Evolutionary conservation across 2,797 vertebrate genomes (phyloP), one percentile per base, ranked within the genome.

Genomic region (Microhierax caerulescens): DNA sequence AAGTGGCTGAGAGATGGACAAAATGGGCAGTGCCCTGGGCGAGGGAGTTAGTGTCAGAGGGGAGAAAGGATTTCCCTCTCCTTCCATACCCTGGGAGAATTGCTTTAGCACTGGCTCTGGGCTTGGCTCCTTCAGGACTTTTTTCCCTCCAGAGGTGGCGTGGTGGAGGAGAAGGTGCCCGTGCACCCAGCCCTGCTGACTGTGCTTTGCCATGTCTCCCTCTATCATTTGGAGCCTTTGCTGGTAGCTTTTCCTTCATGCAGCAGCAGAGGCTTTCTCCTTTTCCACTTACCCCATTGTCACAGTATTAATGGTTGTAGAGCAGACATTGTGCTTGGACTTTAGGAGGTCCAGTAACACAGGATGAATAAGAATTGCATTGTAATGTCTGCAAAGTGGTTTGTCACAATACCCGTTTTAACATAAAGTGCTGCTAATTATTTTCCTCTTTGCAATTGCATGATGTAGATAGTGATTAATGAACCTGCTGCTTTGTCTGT

Each of bases 291-390:
- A 12, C 1, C 13, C n/a, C 4, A 0, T 59, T 68, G 32, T 70
- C 28, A 5, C 5, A 2, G 9, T 59, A 9, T 68, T 50, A 36
- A 21, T 50, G 32, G 19, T 47, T 21, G 3, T 18, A 32, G 57
- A 93, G 50, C 13, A 28, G 22, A 5, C 0, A 0, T 32, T 48
- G 45, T 81, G 22, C 70, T 89, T 0, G 0, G 57, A 24, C 43
- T 57, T 56, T 0, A 21, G 60, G 34, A 77, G 12, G 14, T 48
- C 72, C 47, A 28, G 68, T 69, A 77, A 72, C 37, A 41, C 16
- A 21, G 48, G 56, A 67, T 28, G 72, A 64, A 36, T 74, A 48
- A 51, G 13, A 88, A 64, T 59, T 93, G 36, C 39, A 69, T 72
- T n/a, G 17, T 68, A 68, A 72, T 59, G 45, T 84, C 25, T 51